Base-by-base conservation (phyloP, 2,888 invertebrate species). In the Agonopterix arenella region DNA sequence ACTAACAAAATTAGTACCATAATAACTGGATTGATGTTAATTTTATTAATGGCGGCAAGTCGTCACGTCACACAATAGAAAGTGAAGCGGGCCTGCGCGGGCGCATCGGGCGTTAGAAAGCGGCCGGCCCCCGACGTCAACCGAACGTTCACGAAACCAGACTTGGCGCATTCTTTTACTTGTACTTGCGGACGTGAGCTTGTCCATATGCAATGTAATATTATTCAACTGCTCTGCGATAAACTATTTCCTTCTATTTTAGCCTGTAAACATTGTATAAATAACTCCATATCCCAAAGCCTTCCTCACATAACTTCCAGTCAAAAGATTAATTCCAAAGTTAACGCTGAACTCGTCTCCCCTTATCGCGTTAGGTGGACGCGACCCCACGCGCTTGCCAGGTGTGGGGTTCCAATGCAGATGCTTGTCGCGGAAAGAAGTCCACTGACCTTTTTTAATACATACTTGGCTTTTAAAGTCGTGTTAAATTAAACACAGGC, bases 41-140 rank as follows among this genome's bases (percentile, higher is more conserved):
- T 28, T 28, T 40, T 45, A 52, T 50, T 48, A 49, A 50, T 54
- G 54, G 46, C 50, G 47, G 53, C 47, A 56, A 57, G 50, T 49
- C 50, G 62, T 62, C 72, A 70, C 78, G 69, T 78, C 70, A 68
- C 64, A 80, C 79, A 80, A 79, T 88, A 86, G 86, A 88, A 88
- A 88, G 86, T 86, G 86, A 86, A 84, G 85, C 76, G 72, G 73
- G 66, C 66, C 58, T 71, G 73, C 74, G 80, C 76, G 60, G 76
- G 76, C 78, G 79, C 81, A 81, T 79, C 80, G 73, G 77, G 69
- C 65, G 83, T 70, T 86, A 86, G 88, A 86, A 86, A 86, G 88
- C 85, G 79, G 77, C 70, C 73, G 60, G 66, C 28, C 65, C 68
- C 71, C 69, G 64, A 57, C 72, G 66, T 61, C 67, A 70, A 61